phyloP scores from a whole-genome alignment of 2,888 invertebrate species.

The Mechanitis mazaeus region DNA sequence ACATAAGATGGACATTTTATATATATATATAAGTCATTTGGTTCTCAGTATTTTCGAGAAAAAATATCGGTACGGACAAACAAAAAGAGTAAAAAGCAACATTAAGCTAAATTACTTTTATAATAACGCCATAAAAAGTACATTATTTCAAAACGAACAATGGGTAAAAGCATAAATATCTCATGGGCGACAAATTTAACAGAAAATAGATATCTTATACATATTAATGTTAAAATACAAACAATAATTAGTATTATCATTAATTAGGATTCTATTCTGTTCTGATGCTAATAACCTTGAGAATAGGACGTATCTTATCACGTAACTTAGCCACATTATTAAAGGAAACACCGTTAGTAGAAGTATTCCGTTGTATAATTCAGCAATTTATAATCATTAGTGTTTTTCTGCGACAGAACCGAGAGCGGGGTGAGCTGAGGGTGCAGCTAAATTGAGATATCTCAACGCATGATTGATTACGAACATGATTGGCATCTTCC shows the following conservation, averaged over 20 bases:
- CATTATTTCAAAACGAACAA: constrained; percentile 43
- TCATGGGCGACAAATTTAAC: neutral
- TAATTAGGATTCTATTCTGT: neutral
- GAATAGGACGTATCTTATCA: neutral
- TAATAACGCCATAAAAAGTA: constrained; percentile 53
- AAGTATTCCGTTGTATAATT: constrained; percentile 59
- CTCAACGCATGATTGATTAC: constrained; percentile 69
- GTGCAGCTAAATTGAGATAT: constrained; percentile 69
- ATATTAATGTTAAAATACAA: neutral
- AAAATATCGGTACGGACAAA: constrained; percentile 3
- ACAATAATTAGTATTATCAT: too few species aligned
- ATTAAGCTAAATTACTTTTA: constrained; percentile 47
- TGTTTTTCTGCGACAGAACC: constrained; percentile 47
- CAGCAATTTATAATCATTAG: constrained; percentile 70
- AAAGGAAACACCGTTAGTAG: constrained; percentile 48
- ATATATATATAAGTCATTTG: neutral
- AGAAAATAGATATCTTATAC: neutral
- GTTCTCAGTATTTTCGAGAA: constrained; percentile 6
- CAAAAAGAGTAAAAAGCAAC: neutral
- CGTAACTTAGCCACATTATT: constrained; percentile 28
- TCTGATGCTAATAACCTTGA: constrained; percentile 2
- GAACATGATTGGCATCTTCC: constrained; percentile 61
- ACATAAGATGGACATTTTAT: too few species aligned
- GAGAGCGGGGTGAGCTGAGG: constrained; percentile 47
- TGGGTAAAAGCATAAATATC: constrained; percentile 2